Conservation (phyloP, 2,888 invertebrate species). For the Synergus gifuensis region DNA sequence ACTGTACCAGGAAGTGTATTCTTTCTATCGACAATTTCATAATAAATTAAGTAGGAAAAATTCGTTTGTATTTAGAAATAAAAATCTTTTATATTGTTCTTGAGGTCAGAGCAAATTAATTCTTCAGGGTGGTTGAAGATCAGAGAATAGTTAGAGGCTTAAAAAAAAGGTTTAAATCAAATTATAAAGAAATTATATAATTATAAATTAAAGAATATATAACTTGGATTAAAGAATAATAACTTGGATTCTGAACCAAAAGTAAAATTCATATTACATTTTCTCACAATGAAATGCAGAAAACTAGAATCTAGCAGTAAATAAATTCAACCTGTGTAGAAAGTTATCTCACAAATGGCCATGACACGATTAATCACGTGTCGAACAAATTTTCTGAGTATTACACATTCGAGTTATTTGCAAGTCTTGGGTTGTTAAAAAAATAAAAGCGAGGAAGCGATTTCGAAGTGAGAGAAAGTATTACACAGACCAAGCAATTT, state of each 20-base stretch:
- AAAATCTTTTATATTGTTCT: too few species aligned
- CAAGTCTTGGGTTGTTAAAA: conserved; percentile 1
- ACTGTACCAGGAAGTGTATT: neutral
- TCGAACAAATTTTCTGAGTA: conserved; percentile 43
- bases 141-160: too few species aligned
- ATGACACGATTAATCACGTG: conserved; percentile 56
- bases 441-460: conserved; percentile 2
- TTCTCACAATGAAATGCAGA: conserved; percentile 10
- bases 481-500: neutral
- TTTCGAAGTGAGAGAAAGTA: neutral
- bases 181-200: too few species aligned
- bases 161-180: too few species aligned
- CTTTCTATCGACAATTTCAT: neutral
- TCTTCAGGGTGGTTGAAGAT: too few species aligned
- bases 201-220: too few species aligned
- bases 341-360: conserved; percentile 58
- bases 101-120: too few species aligned
- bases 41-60: neutral
- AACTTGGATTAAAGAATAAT: too few species aligned
- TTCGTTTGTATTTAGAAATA: too few species aligned
- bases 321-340: conserved; percentile 44
- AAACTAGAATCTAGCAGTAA: neutral
- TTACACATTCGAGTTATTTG: conserved; percentile 25
- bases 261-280: neutral
- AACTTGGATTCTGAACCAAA: too few species aligned